Percentiles rank a stretch among this genome's conserved stretches.
Conservation (phyloP, 2,888 invertebrate genomes). For the Furcula furcula region DNA sequence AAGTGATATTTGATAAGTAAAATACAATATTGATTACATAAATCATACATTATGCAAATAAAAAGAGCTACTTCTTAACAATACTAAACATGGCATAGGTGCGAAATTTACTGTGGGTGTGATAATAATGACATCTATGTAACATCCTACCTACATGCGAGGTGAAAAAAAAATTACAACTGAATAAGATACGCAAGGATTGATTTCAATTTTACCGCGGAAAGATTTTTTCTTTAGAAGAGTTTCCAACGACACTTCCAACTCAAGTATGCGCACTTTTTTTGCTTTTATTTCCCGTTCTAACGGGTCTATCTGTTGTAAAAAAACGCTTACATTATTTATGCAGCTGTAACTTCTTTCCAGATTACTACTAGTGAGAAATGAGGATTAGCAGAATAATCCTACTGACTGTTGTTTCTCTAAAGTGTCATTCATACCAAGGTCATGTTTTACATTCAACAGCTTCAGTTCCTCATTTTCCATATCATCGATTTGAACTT, state of each 20-base stretch:
- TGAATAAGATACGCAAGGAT: conserved; percentile 30
- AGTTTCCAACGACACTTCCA: conserved; percentile 91
- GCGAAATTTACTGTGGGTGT: conserved; percentile 26
- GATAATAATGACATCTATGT: conserved; percentile 14
- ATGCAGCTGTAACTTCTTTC: conserved; percentile 75
- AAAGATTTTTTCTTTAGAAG: conserved; percentile 88
- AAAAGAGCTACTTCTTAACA: conserved; percentile 3
- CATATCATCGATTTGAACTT: conserved; percentile 91
- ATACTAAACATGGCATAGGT: conserved; percentile 13
- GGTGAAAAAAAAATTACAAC: conserved; percentile 77
- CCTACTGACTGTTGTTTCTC: conserved; percentile 1
- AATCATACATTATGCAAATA: conserved; percentile 6
- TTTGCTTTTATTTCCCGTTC: conserved; percentile 92
- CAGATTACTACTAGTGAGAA: no score
- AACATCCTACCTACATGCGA: conserved; percentile 12
- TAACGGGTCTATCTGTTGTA: conserved; percentile 88
- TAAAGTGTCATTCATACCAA: no score
- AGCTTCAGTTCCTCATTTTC: conserved; percentile 89
- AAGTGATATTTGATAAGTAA: no score
- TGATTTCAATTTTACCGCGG: conserved; percentile 63
- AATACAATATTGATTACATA: no score
- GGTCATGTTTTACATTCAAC: conserved; percentile 69
- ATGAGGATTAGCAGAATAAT: conserved; percentile 2
- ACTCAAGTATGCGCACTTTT: conserved; percentile 89
- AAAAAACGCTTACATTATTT: conserved; percentile 22